phyloP scores from a whole-genome alignment of 92 coral and sea anemone species.

The Phenganax marumi region DNA sequence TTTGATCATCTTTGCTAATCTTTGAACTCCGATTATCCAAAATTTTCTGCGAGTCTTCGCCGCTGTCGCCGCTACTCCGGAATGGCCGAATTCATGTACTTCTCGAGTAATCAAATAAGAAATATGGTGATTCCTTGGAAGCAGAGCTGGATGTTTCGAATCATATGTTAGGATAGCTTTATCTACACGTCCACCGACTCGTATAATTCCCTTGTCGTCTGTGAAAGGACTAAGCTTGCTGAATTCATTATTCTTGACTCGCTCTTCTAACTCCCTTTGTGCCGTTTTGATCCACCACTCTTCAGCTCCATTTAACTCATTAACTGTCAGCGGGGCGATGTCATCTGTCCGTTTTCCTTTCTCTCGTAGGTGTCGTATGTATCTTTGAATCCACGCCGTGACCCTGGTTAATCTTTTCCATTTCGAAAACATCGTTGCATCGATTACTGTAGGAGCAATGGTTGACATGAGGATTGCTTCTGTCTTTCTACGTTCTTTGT shows the following conservation, averaged over 20 bases:
- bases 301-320: too few species aligned
- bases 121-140: constrained; percentile 6
- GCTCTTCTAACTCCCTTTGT: too few species aligned
- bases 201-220: background rate
- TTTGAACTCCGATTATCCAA: too few species aligned
- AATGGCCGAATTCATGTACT: too few species aligned
- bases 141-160: constrained; percentile 1
- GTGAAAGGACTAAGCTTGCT: constrained; percentile 7
- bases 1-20: too few species aligned
- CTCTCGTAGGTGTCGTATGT: background rate
- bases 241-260: constrained; percentile 10
- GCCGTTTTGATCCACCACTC: too few species aligned
- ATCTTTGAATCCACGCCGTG: constrained; percentile 5
- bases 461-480: background rate
- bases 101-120: background rate
- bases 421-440: constrained; percentile 1
- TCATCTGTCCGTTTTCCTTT: background rate
- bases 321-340: background rate
- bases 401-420: constrained; percentile 3
- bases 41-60: too few species aligned
- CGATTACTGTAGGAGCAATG: background rate
- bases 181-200: too few species aligned
- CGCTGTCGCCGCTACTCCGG: too few species aligned
- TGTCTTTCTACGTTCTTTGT: background rate
- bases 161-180: too few species aligned